Conservation (phyloP, 2,797 vertebrate genomes). For the Sebastes hopkinsi region DNA sequence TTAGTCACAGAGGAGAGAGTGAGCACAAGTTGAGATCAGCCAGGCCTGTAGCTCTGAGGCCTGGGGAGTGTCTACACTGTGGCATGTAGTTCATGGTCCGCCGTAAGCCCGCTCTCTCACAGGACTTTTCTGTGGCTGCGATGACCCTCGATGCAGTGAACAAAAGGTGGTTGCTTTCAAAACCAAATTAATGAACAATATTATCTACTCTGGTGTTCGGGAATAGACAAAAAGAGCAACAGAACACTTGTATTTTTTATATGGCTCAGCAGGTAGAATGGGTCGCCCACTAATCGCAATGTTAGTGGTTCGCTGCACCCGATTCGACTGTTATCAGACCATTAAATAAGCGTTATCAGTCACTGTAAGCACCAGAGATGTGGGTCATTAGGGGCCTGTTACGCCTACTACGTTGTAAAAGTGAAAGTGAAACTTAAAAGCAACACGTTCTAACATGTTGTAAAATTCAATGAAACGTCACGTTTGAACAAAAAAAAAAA, state of each 20-base stretch:
- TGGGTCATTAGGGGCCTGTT: no score
- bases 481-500: no score
- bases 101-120: not conserved
- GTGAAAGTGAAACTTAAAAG: no score
- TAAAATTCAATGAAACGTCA: no score
- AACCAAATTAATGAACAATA: not conserved
- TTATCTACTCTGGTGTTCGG: not conserved
- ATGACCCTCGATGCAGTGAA: conserved; percentile 9
- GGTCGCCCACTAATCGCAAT: no score
- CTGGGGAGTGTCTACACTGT: conserved; percentile 25
- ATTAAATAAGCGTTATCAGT: no score
- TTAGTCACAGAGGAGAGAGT: conserved; percentile 67
- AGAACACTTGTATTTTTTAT: not conserved
- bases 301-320: not conserved
- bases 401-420: no score
- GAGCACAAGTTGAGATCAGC: conserved; percentile 34
- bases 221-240: not conserved
- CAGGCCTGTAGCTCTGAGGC: conserved; percentile 35
- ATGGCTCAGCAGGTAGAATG: not conserved
- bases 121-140: not conserved
- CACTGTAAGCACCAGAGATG: no score
- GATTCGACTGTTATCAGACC: no score
- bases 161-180: not conserved
- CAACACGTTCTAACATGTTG: no score
- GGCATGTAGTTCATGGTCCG: not conserved